phyloP scores from a whole-genome alignment of 1,140 invertebrate genomes.

The Acromyrmex echinatior region DNA sequence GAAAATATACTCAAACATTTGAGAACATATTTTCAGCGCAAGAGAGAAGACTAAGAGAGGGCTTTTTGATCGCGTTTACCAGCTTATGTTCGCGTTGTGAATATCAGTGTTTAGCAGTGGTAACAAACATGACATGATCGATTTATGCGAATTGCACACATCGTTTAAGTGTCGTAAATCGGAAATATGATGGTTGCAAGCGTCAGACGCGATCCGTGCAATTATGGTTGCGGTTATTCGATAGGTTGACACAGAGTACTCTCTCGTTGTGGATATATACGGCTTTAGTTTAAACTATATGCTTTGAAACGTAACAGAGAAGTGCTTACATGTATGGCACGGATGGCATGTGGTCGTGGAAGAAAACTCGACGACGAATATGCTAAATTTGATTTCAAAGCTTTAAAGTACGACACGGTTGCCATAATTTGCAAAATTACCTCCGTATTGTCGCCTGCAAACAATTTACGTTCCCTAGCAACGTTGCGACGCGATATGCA shows the following conservation, averaged over 20 bases:
- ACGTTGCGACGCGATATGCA: neutral
- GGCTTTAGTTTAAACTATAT: constrained; percentile 22
- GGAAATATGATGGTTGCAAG: constrained; percentile 37
- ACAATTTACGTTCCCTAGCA: constrained; percentile 18
- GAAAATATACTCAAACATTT: constrained; percentile 11
- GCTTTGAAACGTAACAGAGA: constrained; percentile 29
- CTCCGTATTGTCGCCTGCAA: neutral
- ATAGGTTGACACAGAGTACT: constrained; percentile 39
- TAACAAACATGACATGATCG: constrained; percentile 30
- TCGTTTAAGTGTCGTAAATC: constrained; percentile 17
- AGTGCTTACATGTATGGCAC: neutral
- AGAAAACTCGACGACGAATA: constrained; percentile 27
- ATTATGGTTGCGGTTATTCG: constrained; percentile 52
- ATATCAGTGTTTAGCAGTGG: neutral
- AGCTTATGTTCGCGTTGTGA: neutral
- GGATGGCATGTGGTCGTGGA: neutral
- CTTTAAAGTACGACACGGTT: constrained; percentile 11
- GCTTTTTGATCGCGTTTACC: neutral
- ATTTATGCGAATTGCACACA: constrained; percentile 50
- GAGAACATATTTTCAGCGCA: neutral
- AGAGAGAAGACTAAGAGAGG: neutral
- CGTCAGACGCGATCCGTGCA: constrained; percentile 29
- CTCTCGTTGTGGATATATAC: neutral
- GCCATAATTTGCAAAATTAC: constrained; percentile 35
- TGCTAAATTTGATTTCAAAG: constrained; percentile 43